These are phyloP conservation scores for Bacillus rossius DNA, from an alignment of 1,140 invertebrate species.

Conservation along the genomic window DNA sequence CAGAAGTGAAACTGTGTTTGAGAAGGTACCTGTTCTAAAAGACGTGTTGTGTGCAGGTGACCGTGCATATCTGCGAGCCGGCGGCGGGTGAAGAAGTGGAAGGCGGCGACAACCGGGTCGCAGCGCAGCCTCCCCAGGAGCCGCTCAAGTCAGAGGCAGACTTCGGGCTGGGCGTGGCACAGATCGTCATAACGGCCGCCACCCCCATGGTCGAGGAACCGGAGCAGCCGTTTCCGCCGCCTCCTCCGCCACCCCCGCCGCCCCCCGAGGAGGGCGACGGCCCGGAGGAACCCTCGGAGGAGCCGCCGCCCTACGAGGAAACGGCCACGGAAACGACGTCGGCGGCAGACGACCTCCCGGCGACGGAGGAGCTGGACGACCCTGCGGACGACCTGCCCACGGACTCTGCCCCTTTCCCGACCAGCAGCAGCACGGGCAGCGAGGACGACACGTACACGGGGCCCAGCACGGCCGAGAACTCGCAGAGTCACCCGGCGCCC, in stretches of 20 bases:
- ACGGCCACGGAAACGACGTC: constrained; percentile 30
- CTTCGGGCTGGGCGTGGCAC: constrained; percentile 65
- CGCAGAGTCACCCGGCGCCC: constrained; percentile 38
- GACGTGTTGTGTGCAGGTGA: background rate
- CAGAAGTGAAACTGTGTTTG: no score
- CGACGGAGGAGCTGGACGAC: constrained; percentile 24
- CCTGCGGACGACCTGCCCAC: constrained; percentile 43
- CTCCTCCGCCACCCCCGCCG: constrained; percentile 30
- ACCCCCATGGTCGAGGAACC: constrained; percentile 80
- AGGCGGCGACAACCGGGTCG: background rate
- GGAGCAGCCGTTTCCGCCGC: constrained; percentile 58
- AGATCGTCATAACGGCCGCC: constrained; percentile 83
- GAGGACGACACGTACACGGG: constrained; percentile 53
- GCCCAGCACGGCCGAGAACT: constrained; percentile 55
- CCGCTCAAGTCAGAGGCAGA: background rate
- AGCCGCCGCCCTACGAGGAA: constrained; percentile 27
- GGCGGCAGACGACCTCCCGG: constrained; percentile 32
- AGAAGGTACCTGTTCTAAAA: no score
- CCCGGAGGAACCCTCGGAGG: constrained; percentile 10
- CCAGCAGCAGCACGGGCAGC: constrained; percentile 53
- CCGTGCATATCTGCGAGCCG: constrained; percentile 9
- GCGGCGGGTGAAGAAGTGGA: constrained; percentile 17
- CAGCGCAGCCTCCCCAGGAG: constrained; percentile 1
- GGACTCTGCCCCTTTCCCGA: constrained; percentile 48
- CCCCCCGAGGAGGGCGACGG: background rate